phyloP scores from a whole-genome alignment of 1,140 invertebrate species.

The Formica selysi region DNA sequence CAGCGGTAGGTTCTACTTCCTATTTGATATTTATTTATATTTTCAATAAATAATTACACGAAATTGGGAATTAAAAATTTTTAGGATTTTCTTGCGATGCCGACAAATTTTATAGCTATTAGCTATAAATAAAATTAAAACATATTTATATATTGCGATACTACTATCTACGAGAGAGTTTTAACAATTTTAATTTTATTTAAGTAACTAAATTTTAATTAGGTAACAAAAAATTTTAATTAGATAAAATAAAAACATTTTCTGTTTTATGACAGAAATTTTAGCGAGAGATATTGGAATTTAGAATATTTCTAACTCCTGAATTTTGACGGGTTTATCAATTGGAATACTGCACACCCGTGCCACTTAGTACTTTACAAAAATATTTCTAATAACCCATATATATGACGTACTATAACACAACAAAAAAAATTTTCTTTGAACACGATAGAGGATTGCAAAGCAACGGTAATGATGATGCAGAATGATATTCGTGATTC shows the following conservation, averaged over 20 bases:
- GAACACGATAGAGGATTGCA: slow-evolving; percentile 15
- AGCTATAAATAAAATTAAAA: background rate
- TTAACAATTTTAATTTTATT: background rate
- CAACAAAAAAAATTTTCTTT: background rate
- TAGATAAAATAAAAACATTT: background rate
- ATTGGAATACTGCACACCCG: background rate
- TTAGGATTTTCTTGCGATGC: background rate
- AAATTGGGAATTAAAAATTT: background rate
- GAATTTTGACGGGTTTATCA: background rate
- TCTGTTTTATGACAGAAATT: background rate
- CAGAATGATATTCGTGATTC: slow-evolving; percentile 79
- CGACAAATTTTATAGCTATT: background rate
- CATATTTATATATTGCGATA: background rate
- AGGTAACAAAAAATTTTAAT: background rate
- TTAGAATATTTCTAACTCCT: background rate
- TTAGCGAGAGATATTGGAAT: background rate
- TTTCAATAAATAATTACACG: background rate
- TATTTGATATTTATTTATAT: background rate
- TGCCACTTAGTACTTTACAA: background rate
- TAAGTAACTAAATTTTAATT: background rate
- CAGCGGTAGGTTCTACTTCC: slow-evolving; percentile 87
- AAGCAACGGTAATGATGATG: slow-evolving; percentile 64
- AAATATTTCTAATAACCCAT: background rate
- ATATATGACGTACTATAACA: background rate
- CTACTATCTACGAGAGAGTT: background rate